A percentile compares a stretch with the other conserved stretches of the same genome.
Conservation (phyloP, 2,888 invertebrate genomes). For the Erynnis tages region DNA sequence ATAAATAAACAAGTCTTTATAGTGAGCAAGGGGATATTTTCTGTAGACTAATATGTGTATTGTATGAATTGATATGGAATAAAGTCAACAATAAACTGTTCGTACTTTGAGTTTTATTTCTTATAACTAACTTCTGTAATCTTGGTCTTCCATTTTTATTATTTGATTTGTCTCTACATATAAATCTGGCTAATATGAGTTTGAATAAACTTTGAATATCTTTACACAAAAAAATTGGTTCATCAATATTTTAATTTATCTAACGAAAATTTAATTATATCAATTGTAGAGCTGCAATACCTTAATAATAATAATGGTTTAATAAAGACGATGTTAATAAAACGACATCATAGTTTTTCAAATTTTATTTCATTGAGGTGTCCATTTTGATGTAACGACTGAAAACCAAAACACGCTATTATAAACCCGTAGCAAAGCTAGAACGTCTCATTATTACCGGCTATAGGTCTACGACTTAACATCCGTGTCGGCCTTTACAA, state of each 20-base stretch:
- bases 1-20: slow-evolving; percentile 53
- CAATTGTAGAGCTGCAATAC: too few species aligned
- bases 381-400: slow-evolving; percentile 72
- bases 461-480: slow-evolving; percentile 47
- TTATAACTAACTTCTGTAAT: too few species aligned
- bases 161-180: too few species aligned
- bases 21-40: slow-evolving; percentile 61
- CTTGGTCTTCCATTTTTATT: too few species aligned
- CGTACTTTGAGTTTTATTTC: slow-evolving; percentile 46
- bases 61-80: slow-evolving; percentile 71
- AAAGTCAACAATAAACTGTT: slow-evolving; percentile 73
- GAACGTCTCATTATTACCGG: slow-evolving; percentile 55
- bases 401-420: slow-evolving; percentile 66
- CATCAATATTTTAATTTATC: too few species aligned
- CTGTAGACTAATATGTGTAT: slow-evolving; percentile 66
- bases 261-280: too few species aligned
- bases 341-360: slow-evolving; percentile 46
- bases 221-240: too few species aligned
- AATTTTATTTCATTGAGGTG: slow-evolving; percentile 66
- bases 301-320: too few species aligned
- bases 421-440: slow-evolving; percentile 77
- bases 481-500: slow-evolving; percentile 18
- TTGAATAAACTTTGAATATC: too few species aligned
- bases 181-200: too few species aligned
- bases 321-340: slow-evolving; percentile 32